Base-by-base conservation (phyloP, 2,888 invertebrate species). In the Eulithis prunata region DNA sequence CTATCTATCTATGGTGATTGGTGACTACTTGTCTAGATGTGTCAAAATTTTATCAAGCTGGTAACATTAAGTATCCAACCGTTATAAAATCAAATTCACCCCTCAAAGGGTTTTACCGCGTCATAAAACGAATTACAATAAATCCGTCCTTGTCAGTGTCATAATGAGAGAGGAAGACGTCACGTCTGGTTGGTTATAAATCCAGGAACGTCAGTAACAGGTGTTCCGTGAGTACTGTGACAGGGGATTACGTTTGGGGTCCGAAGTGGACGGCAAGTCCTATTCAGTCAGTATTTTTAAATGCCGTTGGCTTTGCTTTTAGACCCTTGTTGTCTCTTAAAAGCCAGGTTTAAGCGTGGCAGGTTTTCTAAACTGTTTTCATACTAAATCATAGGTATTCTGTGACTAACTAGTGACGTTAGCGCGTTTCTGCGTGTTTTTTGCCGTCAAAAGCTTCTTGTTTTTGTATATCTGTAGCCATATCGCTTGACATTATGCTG, bases 171-270 rank as follows among this genome's bases (percentile, higher is more conserved):
- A 78, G 69, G 43, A 71, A 67, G 78, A 72, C 64, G 66, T 55
- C 69, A 68, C 47, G 52, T 45, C 57, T 54, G 57, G 57, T 60
- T 54, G 57, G 57, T 60, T 67, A 68, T 77, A 78, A 78, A 79
- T 76, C 78, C 76, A 71, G 62, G 73, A 67, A 75, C 68, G 74
- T 75, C 71, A 74, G 77, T 72, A 74, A 69, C 80, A 80, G 79
- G 79, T 80, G 81, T 68, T 73, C 71, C 62, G 73, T 41, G 41
- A 41, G 41, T 41, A 41, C 41, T 41, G 41, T 79, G 78, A 78
- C 77, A 74, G 75, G 73, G 73, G 77, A 77, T 78, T 77, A 78
- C 21, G 5, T 47, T 38, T 41, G 38, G 47, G 57, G 46, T 36
- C 53, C 21, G 46, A 41, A 57, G 57, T 49, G 57, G 57, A 49